phyloP scores from a whole-genome alignment of 1,140 invertebrate species.

The Nixonia krombeini region DNA sequence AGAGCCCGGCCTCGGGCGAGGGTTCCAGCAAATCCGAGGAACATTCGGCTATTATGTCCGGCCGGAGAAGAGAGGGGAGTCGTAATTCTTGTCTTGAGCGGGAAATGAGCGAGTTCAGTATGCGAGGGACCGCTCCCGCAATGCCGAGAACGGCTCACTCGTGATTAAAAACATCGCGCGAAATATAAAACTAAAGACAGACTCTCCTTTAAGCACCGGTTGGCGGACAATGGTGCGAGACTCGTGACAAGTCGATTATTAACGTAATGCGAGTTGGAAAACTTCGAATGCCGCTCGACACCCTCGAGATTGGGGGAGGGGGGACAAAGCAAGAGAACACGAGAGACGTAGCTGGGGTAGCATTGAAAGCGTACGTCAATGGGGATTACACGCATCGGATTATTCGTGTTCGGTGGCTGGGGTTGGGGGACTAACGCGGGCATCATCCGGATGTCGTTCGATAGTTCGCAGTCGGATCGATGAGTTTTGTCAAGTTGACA shows the following conservation, averaged over 20 bases:
- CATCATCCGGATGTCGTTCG: too few species aligned
- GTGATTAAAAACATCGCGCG: too few species aligned
- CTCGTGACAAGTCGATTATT: neutral
- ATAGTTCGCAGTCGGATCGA: too few species aligned
- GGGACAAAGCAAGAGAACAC: too few species aligned
- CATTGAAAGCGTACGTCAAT: conserved; percentile 43
- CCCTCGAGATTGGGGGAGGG: too few species aligned
- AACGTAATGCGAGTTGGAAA: too few species aligned
- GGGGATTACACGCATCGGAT: conserved; percentile 36
- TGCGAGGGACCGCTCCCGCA: conserved; percentile 10
- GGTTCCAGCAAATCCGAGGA: conserved; percentile 17
- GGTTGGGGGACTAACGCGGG: neutral
- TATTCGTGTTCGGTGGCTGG: conserved; percentile 9
- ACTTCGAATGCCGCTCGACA: too few species aligned
- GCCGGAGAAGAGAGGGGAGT: conserved; percentile 9
- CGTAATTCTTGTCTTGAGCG: conserved; percentile 62
- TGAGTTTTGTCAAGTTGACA: neutral
- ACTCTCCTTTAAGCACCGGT: too few species aligned
- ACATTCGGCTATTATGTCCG: conserved; percentile 9
- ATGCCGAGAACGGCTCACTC: too few species aligned
- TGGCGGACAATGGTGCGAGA: neutral
- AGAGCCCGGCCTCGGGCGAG: conserved; percentile 2
- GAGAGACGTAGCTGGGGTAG: too few species aligned
- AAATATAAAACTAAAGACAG: too few species aligned
- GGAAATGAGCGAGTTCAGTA: conserved; percentile 50